Conservation (phyloP, 2,797 vertebrate genomes). For the Lophius americanus region DNA sequence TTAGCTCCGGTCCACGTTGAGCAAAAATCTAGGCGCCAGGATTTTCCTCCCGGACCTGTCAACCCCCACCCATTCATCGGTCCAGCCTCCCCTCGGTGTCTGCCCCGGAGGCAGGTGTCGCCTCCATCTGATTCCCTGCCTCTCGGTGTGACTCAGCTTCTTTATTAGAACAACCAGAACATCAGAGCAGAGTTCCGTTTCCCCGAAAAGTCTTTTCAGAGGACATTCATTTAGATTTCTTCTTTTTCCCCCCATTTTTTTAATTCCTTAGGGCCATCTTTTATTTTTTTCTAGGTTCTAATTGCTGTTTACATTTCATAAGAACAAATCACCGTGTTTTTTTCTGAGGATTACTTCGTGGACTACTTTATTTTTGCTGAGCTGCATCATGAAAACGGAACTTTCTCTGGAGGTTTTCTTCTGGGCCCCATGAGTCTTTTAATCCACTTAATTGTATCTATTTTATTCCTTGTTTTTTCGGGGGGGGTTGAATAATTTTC, state of each 20-base stretch:
- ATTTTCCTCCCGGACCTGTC: constrained; percentile 43
- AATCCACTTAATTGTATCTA: too few species aligned
- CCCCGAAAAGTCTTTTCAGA: constrained; percentile 6
- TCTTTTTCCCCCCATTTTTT: too few species aligned
- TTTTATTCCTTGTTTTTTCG: too few species aligned
- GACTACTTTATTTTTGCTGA: neutral
- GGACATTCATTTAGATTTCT: neutral
- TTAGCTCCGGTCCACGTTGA: constrained; percentile 36
- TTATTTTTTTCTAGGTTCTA: neutral
- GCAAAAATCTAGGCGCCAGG: constrained; percentile 48
- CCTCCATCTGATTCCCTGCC: constrained; percentile 75
- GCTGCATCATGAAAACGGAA: too few species aligned
- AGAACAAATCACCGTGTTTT: neutral
- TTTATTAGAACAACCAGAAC: constrained; percentile 60
- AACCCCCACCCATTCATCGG: constrained; percentile 21
- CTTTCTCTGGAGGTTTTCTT: too few species aligned
- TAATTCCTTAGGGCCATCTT: constrained; percentile 4
- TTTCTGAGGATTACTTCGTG: constrained; percentile 7
- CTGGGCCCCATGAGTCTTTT: too few species aligned
- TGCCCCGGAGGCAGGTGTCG: constrained; percentile 81
- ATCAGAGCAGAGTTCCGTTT: constrained; percentile 28
- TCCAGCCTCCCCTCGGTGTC: constrained; percentile 12
- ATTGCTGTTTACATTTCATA: neutral
- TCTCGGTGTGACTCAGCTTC: constrained; percentile 77
- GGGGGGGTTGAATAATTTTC: too few species aligned